Base-by-base conservation (phyloP, 2,113 vertebrate genomes). In the Leptobrachium ailaonicum region DNA sequence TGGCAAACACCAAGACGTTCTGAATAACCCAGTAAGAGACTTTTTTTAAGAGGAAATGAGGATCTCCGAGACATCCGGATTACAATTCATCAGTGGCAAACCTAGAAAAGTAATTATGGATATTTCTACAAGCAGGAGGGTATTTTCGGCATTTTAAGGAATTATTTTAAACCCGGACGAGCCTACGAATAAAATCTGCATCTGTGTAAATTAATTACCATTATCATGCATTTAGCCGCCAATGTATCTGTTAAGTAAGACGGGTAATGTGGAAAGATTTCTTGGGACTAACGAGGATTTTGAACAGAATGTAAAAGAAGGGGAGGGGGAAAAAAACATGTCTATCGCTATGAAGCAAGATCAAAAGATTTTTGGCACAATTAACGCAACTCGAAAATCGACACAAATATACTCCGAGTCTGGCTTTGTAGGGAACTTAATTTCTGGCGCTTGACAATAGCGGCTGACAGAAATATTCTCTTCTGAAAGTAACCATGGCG, bases 371-470 rank as follows among this genome's bases (percentile, higher is more conserved):
- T 32, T 66, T 14, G 70, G 60, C 47, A 54, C 63, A 80, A 80
- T 80, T 73, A 80, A n/a, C 71, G 60, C 66, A 43, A 42, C 60
- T 72, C 78, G 73, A 71, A 74, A 80, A 80, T 74, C 54, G 40
- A 67, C 71, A 73, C 78, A 74, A 80, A 73, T 73, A 60, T 62
- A 66, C 41, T 73, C 63, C 10, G 47, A 73, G 63, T 80, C 63
- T 42, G 3, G 41, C 50, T 73, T 67, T 66, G 66, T 74, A 43
- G 67, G 78, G 74, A 80, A 47, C 14, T 40, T 74, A 66, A 68
- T 74, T 73, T 80, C 47, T 80, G 78, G 71, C 71, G 68, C 6
- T 9, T 53, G 47, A 80, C 78, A 80, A 80, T 80, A 74, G 78
- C 7, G 5, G 50, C 63, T 80, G 66, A 71, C 62, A 70, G 66